These are phyloP conservation scores for Drosophila maculinotata DNA, from an alignment of 2,888 invertebrate genomes.

Conservation along the genomic window DNA sequence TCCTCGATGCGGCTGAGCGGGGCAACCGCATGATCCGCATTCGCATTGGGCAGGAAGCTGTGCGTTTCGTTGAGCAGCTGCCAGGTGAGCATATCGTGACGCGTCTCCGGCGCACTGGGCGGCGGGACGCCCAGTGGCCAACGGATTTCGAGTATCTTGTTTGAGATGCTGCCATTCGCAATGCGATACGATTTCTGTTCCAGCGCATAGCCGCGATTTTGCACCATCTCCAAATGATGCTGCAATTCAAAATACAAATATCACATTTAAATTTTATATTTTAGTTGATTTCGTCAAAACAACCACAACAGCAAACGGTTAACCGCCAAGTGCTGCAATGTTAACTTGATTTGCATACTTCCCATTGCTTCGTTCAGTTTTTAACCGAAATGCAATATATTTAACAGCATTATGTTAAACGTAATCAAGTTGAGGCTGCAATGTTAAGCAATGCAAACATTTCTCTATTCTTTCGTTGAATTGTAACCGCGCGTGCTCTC, in stretches of 20 bases:
- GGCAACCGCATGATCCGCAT: conserved; percentile 90
- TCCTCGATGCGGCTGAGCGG: conserved; percentile 88
- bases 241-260: conserved; percentile 49
- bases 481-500: too few species aligned
- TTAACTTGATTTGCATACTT: neutral
- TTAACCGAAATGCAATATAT: too few species aligned
- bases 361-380: too few species aligned
- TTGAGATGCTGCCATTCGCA: conserved; percentile 86
- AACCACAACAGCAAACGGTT: neutral
- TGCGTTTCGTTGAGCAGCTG: conserved; percentile 94
- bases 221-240: conserved; percentile 85
- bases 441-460: neutral
- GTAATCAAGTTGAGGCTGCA: too few species aligned
- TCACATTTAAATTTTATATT: neutral
- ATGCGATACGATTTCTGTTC: conserved; percentile 84
- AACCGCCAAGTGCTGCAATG: neutral
- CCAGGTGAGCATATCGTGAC: conserved; percentile 95
- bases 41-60: conserved; percentile 92
- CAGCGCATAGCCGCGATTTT: conserved; percentile 81
- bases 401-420: neutral
- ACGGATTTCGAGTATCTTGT: conserved; percentile 86
- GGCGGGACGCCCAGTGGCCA: conserved; percentile 92
- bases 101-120: conserved; percentile 88
- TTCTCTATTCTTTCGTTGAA: too few species aligned
- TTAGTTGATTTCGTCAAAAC: neutral